Evolutionary conservation across 2,888 invertebrate species (phyloP), one percentile per base, ranked within the genome.

Genomic region (Lysandra bellargus): DNA sequence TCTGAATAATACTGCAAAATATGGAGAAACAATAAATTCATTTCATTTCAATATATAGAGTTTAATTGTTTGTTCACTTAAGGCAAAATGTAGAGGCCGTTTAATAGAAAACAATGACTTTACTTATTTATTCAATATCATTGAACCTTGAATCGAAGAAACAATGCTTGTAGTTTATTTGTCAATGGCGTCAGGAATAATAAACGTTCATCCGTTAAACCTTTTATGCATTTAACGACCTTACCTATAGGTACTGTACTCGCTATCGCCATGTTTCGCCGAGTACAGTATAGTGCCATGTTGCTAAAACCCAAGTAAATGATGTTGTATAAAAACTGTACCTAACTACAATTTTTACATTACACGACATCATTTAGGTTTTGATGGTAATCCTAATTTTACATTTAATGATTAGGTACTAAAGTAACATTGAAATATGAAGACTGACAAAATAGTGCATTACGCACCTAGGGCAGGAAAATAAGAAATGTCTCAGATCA

Each of bases 161-260:
- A 69, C 69, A 69, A 69, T 69, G 69, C 69, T 69, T 69, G 69
- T 33, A 33, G 69, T 69, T 69, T 30, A 64, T 64, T 64, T 69
- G 33, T 69, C 69, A 69, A 69, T 69, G 69, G 69, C 37, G 69
- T 69, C 69, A 37, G 33, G 69, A 69, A 69, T 69, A 69, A 69
- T 69, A 37, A 69, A 33, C 33, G 69, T 69, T 69, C 69, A 69
- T 69, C 69, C 69, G 33, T 69, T 69, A 69, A 69, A 69, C 5
- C 33, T 69, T 69, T 69, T 69, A 33, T 69, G 23, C 61, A 64
- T 69, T 69, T 33, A 69, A 69, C 12, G 33, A 14, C 64, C 33
- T 1, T 12, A 33, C 30, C 69, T 69, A 69, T 4, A 3, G 23
- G 23, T 23, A 23, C 23, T 23, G 23, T 23, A 23, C 23, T 23